A percentile compares a stretch with the other conserved stretches of the same genome.
phyloP scores from a whole-genome alignment of 1,140 invertebrate species.

The Rhagoletis pomonella region DNA sequence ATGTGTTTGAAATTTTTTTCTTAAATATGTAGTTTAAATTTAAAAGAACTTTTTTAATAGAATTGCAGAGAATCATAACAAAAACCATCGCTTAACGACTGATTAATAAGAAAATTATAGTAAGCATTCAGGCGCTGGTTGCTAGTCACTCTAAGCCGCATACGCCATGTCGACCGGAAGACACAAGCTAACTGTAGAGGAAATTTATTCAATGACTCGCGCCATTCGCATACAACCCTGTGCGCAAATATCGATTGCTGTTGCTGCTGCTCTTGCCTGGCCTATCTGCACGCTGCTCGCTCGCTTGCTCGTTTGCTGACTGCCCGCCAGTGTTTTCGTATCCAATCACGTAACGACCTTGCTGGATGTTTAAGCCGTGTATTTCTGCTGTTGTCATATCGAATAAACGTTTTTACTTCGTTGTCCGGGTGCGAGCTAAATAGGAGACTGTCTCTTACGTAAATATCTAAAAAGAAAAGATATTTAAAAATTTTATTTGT shows the following conservation, averaged over 20 bases:
- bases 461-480: constrained; percentile 55
- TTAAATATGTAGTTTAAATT: too few relatives aligned
- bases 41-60: too few relatives aligned
- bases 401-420: constrained; percentile 56
- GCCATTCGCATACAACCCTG: constrained; percentile 31
- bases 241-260: constrained; percentile 21
- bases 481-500: neutral
- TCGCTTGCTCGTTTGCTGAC: constrained; percentile 20
- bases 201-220: neutral
- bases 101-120: neutral
- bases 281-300: neutral
- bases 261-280: neutral
- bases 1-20: too few relatives aligned
- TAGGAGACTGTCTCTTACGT: constrained; percentile 57
- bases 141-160: neutral
- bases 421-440: constrained; percentile 56
- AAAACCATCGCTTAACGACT: too few relatives aligned
- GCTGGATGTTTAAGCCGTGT: constrained; percentile 56
- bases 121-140: neutral
- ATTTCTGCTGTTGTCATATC: constrained; percentile 55
- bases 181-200: neutral
- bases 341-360: constrained; percentile 56
- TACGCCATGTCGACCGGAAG: constrained; percentile 14
- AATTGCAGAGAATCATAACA: too few relatives aligned
- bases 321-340: constrained; percentile 40